Conservation (phyloP, 2,888 invertebrate genomes). For the Dasysyrphus tricinctus region DNA sequence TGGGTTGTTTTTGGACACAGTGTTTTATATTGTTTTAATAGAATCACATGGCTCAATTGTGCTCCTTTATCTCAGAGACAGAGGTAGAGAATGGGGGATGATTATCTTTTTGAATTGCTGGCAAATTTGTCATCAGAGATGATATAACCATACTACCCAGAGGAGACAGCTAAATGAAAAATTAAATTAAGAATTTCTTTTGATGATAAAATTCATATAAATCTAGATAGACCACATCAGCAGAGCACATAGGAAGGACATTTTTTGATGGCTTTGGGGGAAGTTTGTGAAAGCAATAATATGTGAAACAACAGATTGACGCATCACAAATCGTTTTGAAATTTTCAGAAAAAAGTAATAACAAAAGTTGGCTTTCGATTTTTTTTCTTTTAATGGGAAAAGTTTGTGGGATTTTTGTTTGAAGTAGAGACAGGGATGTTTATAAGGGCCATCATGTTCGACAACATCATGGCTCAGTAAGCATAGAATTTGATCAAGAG, state of each 20-base stretch:
- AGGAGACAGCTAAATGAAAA: conserved; percentile 20
- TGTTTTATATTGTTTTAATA: conserved; percentile 17
- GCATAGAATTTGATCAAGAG: no score
- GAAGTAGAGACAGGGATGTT: not conserved
- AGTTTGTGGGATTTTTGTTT: not conserved
- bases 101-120: conserved; percentile 6
- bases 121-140: conserved; percentile 10
- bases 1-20: not conserved
- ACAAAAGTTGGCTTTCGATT: not conserved
- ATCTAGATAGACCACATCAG: not conserved
- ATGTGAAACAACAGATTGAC: not conserved
- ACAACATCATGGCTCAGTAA: no score
- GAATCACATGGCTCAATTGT: conserved; percentile 23
- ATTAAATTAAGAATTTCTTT: conserved; percentile 56
- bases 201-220: conserved; percentile 1
- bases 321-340: not conserved
- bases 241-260: not conserved
- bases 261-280: not conserved
- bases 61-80: not conserved
- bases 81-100: not conserved
- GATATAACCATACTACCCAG: not conserved
- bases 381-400: not conserved
- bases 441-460: no score
- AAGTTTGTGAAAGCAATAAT: not conserved
- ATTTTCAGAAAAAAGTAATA: not conserved